These are phyloP conservation scores for Silurus lanzhouensis DNA, from an alignment of 2,797 vertebrate genomes.

Conservation along the genomic window DNA sequence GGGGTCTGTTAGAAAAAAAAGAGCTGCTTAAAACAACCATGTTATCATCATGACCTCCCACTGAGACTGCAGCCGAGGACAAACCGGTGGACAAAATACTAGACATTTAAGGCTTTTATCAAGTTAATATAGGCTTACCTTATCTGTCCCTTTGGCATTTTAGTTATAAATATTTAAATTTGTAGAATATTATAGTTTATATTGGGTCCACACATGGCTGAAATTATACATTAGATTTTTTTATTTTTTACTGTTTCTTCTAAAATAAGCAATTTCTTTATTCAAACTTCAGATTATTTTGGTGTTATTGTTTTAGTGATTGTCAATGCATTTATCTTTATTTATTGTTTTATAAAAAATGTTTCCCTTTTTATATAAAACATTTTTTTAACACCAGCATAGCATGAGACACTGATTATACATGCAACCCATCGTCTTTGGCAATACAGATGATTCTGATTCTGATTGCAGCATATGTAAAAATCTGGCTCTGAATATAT, in stretches of 20 bases:
- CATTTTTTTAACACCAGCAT: not conserved
- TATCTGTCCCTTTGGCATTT: conserved; percentile 18
- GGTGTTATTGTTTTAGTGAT: too few species aligned
- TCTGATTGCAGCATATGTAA: not conserved
- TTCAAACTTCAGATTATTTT: too few species aligned
- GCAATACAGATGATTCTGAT: not conserved
- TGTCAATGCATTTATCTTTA: too few species aligned
- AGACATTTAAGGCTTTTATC: conserved; percentile 21
- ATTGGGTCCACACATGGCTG: not conserved
- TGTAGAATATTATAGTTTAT: not conserved
- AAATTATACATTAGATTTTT: not conserved
- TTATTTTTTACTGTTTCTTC: not conserved
- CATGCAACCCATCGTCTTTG: not conserved
- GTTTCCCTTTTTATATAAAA: not conserved
- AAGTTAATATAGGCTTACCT: conserved; percentile 30
- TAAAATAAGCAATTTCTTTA: not conserved
- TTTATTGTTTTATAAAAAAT: too few species aligned
- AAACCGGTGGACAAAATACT: conserved; percentile 31
- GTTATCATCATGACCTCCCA: conserved; percentile 53
- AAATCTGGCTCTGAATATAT: not conserved
- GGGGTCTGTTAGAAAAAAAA: conserved; percentile 30
- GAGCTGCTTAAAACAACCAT: conserved; percentile 32
- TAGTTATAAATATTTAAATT: conserved; percentile 28
- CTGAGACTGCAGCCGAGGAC: conserved; percentile 69
- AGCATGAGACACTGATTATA: too few species aligned